Base-by-base conservation (phyloP, 2,797 vertebrate species). In the Esox masquinongy region DNA sequence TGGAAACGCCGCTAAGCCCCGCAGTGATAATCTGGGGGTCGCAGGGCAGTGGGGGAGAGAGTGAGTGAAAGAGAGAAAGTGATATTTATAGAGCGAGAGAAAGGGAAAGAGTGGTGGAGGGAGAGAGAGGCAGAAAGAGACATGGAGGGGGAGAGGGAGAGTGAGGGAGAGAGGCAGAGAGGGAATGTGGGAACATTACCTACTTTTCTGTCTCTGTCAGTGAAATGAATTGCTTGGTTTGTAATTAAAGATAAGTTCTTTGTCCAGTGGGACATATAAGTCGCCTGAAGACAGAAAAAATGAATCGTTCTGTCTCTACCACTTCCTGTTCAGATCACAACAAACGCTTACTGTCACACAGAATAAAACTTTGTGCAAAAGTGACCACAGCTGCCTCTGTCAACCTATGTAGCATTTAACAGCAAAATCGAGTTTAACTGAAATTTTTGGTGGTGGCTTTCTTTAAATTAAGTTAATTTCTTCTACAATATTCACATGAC, bases 151-250 rank as follows among this genome's bases (percentile, higher is more conserved):
- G 49, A 68, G 29, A 59, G 47, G 67, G 61, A 72, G 68, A 77
- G 61, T 79, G 56, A 36, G 51, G 64, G 53, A 50, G 76, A 68
- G 63, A 79, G 72, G 72, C 50, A 24, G 31, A 39, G 5, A 49
- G 15, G 8, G 5, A n/a, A 15, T 50, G 49, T 67, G 64, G 16
- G 64, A 31, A 67, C 82, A 34, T 88, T 80, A 78, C 31, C 29
- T 36, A n/a, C 74, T 83, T 82, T 85, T 92, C 63, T n/a, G 22
- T 90, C 85, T 85, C 77, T 91, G 82, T 88, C 88, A 83, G 73
- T 64, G 16, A 73, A 88, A 90, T 89, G 86, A 86, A 90, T 88
- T 84, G 89, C 80, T 61, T 61, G 70, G 29, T 1, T 69, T 78
- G 5, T 5, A 81, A 84, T 86, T n/a, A 89, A 91, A 89, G 77